Base-by-base conservation (phyloP, 2,888 invertebrate species). In the Cryptus viduatorius region DNA sequence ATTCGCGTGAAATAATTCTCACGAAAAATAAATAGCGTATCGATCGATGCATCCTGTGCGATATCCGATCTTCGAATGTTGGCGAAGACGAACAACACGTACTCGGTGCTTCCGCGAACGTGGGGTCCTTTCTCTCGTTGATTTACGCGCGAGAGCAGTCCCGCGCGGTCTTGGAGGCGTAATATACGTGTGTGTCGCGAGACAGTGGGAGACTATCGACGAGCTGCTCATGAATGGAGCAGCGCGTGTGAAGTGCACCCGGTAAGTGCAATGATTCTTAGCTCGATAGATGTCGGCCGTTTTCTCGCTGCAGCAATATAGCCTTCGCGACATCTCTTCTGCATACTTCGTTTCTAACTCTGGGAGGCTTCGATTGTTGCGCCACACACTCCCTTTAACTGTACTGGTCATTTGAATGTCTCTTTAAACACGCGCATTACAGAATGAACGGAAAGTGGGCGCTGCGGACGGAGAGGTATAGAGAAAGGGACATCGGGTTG, bases 331-430 rank as follows among this genome's bases (percentile, higher is more conserved):
- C 37, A 46, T 48, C 79, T 37, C 61, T 50, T 69, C 59, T 68
- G 42, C 64, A 24, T 24, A 42, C 42, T 14, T 67, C 64, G 75
- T 48, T 80, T 75, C 31, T 37, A 14, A 48, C 56, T 19, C 16
- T 19, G 46, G 19, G 59, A 50, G 50, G n/a, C 16, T 14, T 50
- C 16, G 50, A 8, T 31, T 56, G 64, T 76, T 71, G 72, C 69
- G 56, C 50, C 76, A 79, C 68, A 48, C 80, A 67, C 67, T 64
- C 68, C 12, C 76, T 64, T 69, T 81, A 84, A 81, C 84, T 81
- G 81, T 81, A 84, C 77, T 77, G 77, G 67, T 71, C 83, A 79
- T 83, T 79, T 68, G 77, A 83, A 80, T 67, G 83, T 84, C 84
- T 78, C 81, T 81, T 78, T 78, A 83, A 83, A 79, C 65, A 75